These are phyloP conservation scores for Sinocyclocheilus grahami DNA, from an alignment of 2,113 vertebrate species.

Conservation along the genomic window DNA sequence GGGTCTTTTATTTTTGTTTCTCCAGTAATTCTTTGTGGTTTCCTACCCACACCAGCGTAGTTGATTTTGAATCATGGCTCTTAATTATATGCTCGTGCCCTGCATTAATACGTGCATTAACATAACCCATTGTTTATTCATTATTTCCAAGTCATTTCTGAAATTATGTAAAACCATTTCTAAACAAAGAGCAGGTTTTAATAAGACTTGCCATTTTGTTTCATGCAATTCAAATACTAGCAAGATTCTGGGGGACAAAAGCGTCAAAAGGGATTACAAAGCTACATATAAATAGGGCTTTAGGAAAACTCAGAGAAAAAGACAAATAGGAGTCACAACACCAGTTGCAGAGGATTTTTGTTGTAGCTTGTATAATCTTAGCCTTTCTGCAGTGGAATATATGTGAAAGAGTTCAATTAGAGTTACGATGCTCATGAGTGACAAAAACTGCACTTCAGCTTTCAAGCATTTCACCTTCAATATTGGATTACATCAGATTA, in stretches of 20 bases:
- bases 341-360: background rate
- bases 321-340: background rate
- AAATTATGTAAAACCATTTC: conserved; percentile 82
- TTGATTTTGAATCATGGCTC: conserved; percentile 70
- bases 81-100: conserved; percentile 73
- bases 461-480: background rate
- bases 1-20: conserved; percentile 20
- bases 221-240: conserved; percentile 80
- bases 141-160: conserved; percentile 76
- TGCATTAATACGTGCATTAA: conserved; percentile 81
- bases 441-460: background rate
- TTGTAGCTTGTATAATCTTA: background rate
- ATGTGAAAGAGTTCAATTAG: background rate
- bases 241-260: conserved; percentile 66
- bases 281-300: conserved; percentile 9
- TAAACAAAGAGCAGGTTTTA: conserved; percentile 77
- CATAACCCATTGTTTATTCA: conserved; percentile 82
- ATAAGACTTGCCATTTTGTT: conserved; percentile 80
- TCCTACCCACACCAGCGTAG: background rate
- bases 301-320: conserved; percentile 3
- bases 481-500: background rate
- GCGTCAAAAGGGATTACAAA: conserved; percentile 71
- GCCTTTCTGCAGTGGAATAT: background rate
- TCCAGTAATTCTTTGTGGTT: background rate
- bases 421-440: background rate